These are phyloP conservation scores for Circaetus gallicus DNA, from an alignment of 2,113 vertebrate species.

Conservation along the genomic window DNA sequence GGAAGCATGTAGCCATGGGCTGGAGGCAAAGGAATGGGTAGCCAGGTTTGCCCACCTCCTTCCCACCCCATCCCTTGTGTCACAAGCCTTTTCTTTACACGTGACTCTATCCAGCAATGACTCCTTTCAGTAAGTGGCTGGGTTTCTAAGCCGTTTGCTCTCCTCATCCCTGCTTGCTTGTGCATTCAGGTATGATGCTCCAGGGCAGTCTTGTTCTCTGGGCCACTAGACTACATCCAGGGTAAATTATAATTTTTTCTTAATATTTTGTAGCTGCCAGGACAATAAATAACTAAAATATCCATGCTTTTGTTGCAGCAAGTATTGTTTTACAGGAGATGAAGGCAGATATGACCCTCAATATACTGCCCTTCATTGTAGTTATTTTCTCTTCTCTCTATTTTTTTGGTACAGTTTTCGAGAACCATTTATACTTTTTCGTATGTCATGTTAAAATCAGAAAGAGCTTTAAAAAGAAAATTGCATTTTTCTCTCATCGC, in stretches of 20 bases:
- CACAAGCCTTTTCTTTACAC: background rate
- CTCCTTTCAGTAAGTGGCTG: background rate
- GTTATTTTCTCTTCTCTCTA: background rate
- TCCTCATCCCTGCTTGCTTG: background rate
- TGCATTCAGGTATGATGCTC: background rate
- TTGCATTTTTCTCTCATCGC: constrained; percentile 9
- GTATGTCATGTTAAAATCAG: constrained; percentile 50
- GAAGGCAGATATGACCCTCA: constrained; percentile 17
- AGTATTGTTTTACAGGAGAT: constrained; percentile 41
- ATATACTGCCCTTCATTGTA: background rate
- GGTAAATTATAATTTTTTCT: background rate
- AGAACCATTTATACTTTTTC: constrained; percentile 15
- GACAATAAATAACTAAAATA: constrained; percentile 1
- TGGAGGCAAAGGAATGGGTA: background rate
- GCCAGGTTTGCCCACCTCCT: background rate
- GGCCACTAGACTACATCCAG: background rate
- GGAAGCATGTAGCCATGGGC: background rate
- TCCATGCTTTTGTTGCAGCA: background rate
- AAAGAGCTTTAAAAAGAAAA: constrained; percentile 62
- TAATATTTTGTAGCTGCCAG: background rate
- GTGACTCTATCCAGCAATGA: background rate
- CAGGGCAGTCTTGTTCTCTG: background rate
- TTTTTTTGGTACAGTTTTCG: constrained; percentile 13
- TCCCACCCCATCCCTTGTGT: background rate
- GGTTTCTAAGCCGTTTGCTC: background rate